phyloP scores from a whole-genome alignment of 1,140 invertebrate species.

The Hirudo medicinalis region DNA sequence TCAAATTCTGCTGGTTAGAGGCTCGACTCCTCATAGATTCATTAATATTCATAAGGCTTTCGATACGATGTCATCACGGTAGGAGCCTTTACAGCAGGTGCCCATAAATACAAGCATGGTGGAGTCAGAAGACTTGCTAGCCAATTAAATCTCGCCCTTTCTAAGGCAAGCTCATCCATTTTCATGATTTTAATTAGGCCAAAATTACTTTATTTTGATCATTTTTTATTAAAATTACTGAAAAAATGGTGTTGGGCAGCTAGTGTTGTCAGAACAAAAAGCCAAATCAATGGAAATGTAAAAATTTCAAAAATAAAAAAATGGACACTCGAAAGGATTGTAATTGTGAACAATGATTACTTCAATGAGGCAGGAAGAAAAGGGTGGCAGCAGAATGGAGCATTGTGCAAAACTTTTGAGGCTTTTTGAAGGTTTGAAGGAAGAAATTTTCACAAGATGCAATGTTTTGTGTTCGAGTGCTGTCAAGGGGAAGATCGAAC shows the following conservation, averaged over 20 bases:
- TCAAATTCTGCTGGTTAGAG: neutral
- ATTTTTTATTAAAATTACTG: too few species aligned
- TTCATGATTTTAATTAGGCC: too few species aligned
- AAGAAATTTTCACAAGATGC: constrained; percentile 27
- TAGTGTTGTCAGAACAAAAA: too few species aligned
- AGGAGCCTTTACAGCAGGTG: constrained; percentile 79
- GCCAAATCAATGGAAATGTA: too few species aligned
- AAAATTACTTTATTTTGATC: too few species aligned
- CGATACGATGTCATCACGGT: constrained; percentile 79
- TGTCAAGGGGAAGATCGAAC: constrained; percentile 22
- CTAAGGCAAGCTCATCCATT: constrained; percentile 24
- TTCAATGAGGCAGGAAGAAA: too few species aligned
- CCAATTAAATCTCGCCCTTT: constrained; percentile 51
- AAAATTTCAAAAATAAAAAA: too few species aligned
- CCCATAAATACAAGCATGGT: constrained; percentile 67
- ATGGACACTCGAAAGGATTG: too few species aligned
- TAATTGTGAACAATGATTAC: too few species aligned
- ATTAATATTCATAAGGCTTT: neutral
- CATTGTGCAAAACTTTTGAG: constrained; percentile 31
- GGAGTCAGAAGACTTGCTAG: constrained; percentile 71
- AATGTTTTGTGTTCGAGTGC: constrained; percentile 26
- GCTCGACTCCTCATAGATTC: neutral
- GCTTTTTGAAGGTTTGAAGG: constrained; percentile 27
- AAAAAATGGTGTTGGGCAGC: too few species aligned
- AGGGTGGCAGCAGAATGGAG: constrained; percentile 28